Base-by-base conservation (phyloP, 2,888 invertebrate species). In the Conus canariensis region DNA sequence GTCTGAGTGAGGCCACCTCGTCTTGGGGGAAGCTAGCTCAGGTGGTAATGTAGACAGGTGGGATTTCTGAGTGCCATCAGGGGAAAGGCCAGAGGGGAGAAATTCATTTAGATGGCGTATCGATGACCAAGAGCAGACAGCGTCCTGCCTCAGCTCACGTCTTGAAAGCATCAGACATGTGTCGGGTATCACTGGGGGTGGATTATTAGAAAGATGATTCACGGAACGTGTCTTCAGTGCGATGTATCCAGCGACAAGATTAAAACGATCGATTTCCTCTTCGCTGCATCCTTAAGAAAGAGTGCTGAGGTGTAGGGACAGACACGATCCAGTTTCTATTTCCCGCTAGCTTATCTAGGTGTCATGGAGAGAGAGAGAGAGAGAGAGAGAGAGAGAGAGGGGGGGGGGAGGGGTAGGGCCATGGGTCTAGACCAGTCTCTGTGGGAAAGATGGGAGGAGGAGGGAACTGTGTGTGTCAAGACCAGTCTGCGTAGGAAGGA, bases 1-100 rank as follows among this genome's bases (percentile, higher is more conserved):
- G 77, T 77, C 45, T 30, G 77, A 77, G 30, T 30, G 10, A 25
- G 30, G 77, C 30, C 70, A 22, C 1, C 8, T 74, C 70, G 8
- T 45, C 64, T 64, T 64, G 64, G 10, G 16, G 16, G 12, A 64
- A 64, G 64, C 45, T 45, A 19, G 77, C 77, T 77, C 77, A 30
- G 77, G 77, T 77, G 77, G 77, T 16, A 19, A 10, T 10, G 77
- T 8, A 30, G 12, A 30, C 12, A 30, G 77, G 30, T 30, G 77
- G 25, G 77, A 77, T 77, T 77, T 77, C 77, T 77, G 77, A 77
- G 10, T 77, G 25, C 25, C 77, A 77, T 77, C 77, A 77, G 77
- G 30, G 77, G 25, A 77, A 77, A 77, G 77, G 77, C 77, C 77
- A 77, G 77, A 30, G 77, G 30, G 30, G 30, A 77, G 70, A 77